Evolutionary conservation across 2,113 vertebrate species (phyloP).

Genomic region (Crotalus tigris): DNA sequence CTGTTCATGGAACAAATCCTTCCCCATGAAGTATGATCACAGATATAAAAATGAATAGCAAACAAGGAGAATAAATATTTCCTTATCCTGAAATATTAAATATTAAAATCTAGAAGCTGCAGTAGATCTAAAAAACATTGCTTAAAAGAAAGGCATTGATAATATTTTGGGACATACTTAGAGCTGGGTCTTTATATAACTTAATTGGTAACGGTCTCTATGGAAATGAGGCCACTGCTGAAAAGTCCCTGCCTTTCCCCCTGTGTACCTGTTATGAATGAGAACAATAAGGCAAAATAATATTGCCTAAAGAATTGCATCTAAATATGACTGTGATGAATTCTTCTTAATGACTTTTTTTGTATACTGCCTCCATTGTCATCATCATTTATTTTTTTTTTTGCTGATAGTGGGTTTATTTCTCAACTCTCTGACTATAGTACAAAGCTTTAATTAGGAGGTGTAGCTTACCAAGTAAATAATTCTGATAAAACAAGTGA

Average conservation of each 20-base stretch:
- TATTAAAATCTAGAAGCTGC: not conserved
- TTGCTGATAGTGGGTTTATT: not conserved
- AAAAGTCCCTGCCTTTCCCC: not conserved
- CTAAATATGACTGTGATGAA: not conserved
- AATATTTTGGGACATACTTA: not conserved
- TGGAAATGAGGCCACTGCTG: not conserved
- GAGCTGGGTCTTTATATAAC: not conserved
- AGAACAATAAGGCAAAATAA: not conserved
- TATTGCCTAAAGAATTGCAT: not conserved
- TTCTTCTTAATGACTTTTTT: slow-evolving; percentile 1
- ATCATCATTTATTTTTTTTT: not conserved
- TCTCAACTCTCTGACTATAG: not conserved
- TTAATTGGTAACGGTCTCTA: not conserved
- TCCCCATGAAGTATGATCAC: not conserved
- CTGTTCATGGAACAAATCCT: not conserved
- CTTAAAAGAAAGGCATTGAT: not conserved
- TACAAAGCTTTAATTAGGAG: not conserved
- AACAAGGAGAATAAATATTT: not conserved
- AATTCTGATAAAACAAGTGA: not conserved
- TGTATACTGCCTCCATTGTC: not conserved
- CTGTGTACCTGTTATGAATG: accelerated
- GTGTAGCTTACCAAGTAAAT: not conserved
- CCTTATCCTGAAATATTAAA: not conserved
- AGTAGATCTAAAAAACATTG: not conserved
- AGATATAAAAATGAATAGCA: not conserved